phyloP scores from a whole-genome alignment of 1,140 invertebrate species.

The Drosophila aff. region DNA sequence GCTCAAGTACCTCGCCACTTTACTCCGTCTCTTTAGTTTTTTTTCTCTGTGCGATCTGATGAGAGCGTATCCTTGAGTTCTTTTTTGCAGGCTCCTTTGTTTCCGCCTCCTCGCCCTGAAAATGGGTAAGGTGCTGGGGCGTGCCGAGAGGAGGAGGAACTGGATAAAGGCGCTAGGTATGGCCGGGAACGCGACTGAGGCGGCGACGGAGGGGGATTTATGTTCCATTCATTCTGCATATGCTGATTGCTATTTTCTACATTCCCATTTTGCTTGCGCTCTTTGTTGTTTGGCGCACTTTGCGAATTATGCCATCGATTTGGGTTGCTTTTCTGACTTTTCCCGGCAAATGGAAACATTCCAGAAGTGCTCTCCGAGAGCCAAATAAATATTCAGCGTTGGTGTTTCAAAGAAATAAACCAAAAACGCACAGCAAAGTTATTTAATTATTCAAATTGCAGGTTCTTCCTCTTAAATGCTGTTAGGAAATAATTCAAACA shows the following conservation, averaged over 20 bases:
- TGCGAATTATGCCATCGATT: slow-evolving; percentile 57
- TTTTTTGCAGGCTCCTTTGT: slow-evolving; percentile 44
- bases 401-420: neutral
- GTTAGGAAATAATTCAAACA: neutral
- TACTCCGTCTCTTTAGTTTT: slow-evolving; percentile 38
- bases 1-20: slow-evolving; percentile 64
- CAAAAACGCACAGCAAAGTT: neutral
- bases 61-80: slow-evolving; percentile 63
- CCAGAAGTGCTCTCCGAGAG: neutral
- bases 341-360: slow-evolving; percentile 34
- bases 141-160: slow-evolving; percentile 9
- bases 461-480: neutral
- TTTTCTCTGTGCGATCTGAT: slow-evolving; percentile 45
- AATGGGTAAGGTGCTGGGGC: slow-evolving; percentile 41
- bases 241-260: slow-evolving; percentile 74
- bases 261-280: slow-evolving; percentile 29
- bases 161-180: slow-evolving; percentile 42
- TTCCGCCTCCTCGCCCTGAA: slow-evolving; percentile 23
- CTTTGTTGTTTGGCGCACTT: slow-evolving; percentile 32
- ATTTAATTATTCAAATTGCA: neutral
- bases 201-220: slow-evolving; percentile 8
- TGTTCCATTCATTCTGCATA: slow-evolving; percentile 69
- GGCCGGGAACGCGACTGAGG: slow-evolving; percentile 11
- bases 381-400: slow-evolving; percentile 7
- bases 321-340: slow-evolving; percentile 8